Evolutionary conservation across 2,888 invertebrate species (phyloP).

Genomic region (Camptogramma bilineatum): DNA sequence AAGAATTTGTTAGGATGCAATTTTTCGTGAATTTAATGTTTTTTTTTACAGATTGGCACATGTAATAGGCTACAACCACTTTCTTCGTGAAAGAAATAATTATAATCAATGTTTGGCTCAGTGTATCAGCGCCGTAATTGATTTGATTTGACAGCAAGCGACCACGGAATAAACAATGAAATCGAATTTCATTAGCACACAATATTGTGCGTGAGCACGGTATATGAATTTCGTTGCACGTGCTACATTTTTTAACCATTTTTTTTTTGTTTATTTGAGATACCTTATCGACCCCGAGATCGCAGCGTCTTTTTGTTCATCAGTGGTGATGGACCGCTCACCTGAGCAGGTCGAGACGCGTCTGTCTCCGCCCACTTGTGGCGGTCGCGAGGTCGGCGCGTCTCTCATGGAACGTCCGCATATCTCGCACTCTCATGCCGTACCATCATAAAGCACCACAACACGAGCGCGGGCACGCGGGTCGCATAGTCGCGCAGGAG

Average conservation of each 20-base stretch:
- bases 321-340: constrained; percentile 71
- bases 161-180: constrained; percentile 29
- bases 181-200: constrained; percentile 24
- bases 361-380: constrained; percentile 81
- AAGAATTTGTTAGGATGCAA: not conserved
- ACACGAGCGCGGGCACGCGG: constrained; percentile 76
- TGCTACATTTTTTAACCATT: constrained; percentile 33
- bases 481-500: constrained; percentile 66
- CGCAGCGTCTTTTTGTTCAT: constrained; percentile 70
- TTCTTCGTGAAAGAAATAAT: not conserved
- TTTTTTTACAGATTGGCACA: constrained; percentile 11
- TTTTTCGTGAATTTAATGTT: not conserved
- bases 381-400: constrained; percentile 67
- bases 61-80: constrained; percentile 2
- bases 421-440: constrained; percentile 80
- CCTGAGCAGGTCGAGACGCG: constrained; percentile 77
- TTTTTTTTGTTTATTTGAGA: constrained; percentile 47
- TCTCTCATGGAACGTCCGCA: constrained; percentile 82
- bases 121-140: not conserved
- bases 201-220: constrained; percentile 43
- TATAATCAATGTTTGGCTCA: too few relatives aligned
- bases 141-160: constrained; percentile 6
- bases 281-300: constrained; percentile 78
- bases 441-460: constrained; percentile 83
- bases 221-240: constrained; percentile 50